A percentile compares a stretch with the other conserved stretches of the same genome.
Conservation (phyloP, 2,113 vertebrate genomes). For the Sigmodon hispidus region DNA sequence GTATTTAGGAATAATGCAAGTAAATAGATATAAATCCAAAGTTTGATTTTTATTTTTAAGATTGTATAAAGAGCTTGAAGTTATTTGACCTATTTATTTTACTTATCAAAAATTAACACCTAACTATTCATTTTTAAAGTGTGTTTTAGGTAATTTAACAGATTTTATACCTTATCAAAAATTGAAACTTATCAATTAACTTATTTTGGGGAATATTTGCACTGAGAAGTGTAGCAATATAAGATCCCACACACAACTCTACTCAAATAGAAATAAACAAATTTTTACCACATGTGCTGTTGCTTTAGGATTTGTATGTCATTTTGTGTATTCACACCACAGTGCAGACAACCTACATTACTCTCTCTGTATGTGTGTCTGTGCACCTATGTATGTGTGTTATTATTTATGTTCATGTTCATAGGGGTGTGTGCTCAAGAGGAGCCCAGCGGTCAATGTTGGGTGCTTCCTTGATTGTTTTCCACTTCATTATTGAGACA, state of each 20-base stretch:
- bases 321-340: neutral
- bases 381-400: neutral
- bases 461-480: neutral
- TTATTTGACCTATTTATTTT: neutral
- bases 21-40: slow-evolving; percentile 42
- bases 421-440: neutral
- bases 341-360: neutral
- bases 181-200: neutral
- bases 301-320: neutral
- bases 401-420: neutral
- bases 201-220: slow-evolving; percentile 25
- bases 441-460: neutral
- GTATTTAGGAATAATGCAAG: slow-evolving; percentile 36
- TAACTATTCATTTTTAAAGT: slow-evolving; percentile 1
- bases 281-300: neutral
- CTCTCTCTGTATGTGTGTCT: neutral
- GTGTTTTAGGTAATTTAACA: neutral
- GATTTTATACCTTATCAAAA: slow-evolving; percentile 29
- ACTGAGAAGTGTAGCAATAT: neutral
- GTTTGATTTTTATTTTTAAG: slow-evolving; percentile 26
- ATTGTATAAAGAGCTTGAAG: slow-evolving; percentile 21
- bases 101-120: slow-evolving; percentile 42
- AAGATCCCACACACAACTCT: neutral
- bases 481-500: neutral
- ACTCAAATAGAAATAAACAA: neutral